Conservation (phyloP, 1,140 invertebrate species). For the Aplysia californica region DNA sequence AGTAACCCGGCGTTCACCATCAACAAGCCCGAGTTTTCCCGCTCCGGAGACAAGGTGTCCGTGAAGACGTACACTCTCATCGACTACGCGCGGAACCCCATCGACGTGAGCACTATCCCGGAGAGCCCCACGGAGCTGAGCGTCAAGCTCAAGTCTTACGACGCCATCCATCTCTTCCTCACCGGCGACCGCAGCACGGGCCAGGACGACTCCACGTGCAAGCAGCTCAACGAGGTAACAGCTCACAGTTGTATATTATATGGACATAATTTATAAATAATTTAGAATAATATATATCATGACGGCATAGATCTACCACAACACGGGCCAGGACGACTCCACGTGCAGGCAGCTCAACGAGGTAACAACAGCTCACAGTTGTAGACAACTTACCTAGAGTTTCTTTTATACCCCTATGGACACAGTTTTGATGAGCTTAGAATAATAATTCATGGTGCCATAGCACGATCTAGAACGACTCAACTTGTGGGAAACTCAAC, state of each 20-base stretch:
- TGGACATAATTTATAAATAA: no score
- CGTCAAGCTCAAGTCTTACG: conserved; percentile 29
- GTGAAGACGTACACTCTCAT: conserved; percentile 32
- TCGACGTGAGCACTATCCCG: conserved; percentile 33
- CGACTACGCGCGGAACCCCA: conserved; percentile 14
- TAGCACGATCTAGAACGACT: neutral
- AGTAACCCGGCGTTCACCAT: no score
- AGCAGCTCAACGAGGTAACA: conserved; percentile 27
- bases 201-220: conserved; percentile 13
- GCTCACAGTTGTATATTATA: neutral
- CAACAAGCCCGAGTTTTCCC: neutral
- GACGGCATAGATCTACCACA: no score
- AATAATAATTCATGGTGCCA: no score
- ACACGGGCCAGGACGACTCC: neutral
- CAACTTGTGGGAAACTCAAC: conserved; percentile 27
- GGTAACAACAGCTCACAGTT: neutral
- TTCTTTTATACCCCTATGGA: no score
- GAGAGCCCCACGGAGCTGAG: conserved; percentile 30
- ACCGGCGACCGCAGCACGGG: no score
- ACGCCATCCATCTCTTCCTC: conserved; percentile 19
- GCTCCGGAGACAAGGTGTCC: neutral
- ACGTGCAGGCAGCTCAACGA: conserved; percentile 31
- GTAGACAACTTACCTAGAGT: no score
- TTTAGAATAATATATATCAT: no score
- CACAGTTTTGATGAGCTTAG: no score